Percentiles rank a stretch among this genome's conserved stretches.
Evolutionary conservation across 2,113 vertebrate genomes (phyloP).

Genomic region (Bungarus multicinctus): DNA sequence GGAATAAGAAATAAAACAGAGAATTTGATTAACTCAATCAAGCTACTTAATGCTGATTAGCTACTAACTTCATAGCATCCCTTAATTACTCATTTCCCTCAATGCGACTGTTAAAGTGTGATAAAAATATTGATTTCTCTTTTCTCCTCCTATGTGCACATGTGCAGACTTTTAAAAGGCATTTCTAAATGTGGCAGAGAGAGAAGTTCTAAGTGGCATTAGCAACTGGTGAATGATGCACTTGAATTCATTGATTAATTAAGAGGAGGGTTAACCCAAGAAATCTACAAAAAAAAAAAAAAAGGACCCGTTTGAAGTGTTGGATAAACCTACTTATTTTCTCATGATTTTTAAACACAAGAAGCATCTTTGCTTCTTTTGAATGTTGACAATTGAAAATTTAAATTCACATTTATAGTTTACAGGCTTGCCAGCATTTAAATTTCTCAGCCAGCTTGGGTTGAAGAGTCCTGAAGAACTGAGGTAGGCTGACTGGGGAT

Average conservation of each 20-base stretch:
- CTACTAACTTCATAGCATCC: neutral
- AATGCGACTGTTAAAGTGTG: neutral
- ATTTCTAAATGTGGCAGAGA: slow-evolving; percentile 5
- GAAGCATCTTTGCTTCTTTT: neutral
- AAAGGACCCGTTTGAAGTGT: no score
- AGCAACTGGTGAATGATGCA: neutral
- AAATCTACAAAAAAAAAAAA: neutral
- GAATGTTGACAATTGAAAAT: neutral
- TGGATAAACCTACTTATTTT: neutral
- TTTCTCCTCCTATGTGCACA: neutral
- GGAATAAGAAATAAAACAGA: neutral
- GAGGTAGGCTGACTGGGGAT: neutral
- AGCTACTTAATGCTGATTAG: neutral
- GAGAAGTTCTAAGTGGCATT: neutral
- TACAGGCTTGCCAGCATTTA: neutral
- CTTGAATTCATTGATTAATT: neutral
- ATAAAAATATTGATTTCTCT: neutral
- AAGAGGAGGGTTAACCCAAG: neutral
- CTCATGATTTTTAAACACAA: neutral
- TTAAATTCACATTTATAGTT: neutral
- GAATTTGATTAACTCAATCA: neutral
- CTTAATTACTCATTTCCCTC: neutral
- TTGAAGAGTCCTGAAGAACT: neutral
- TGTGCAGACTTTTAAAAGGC: neutral
- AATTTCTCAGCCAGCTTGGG: neutral